Percentiles rank a stretch among this genome's conserved stretches.
phyloP scores from a whole-genome alignment of 2,888 invertebrate species.

The Calameuta pallipes region DNA sequence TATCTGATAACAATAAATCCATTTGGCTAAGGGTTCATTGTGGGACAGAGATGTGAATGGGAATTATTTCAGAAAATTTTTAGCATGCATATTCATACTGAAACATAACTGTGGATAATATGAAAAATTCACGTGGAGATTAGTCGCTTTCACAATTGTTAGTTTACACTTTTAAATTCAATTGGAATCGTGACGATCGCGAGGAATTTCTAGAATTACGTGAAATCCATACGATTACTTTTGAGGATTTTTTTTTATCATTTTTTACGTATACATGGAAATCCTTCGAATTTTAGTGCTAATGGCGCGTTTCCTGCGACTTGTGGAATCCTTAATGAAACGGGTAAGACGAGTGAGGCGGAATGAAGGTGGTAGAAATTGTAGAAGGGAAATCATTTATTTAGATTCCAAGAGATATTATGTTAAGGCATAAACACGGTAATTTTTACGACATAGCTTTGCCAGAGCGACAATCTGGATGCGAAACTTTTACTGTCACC shows the following conservation, averaged over 20 bases:
- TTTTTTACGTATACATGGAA: background rate
- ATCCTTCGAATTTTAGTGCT: background rate
- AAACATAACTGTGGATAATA: background rate
- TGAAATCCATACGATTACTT: background rate
- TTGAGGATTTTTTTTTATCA: background rate
- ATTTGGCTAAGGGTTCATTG: background rate
- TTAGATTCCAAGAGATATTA: background rate
- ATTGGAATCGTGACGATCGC: background rate
- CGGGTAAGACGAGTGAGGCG: background rate
- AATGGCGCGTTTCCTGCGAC: background rate
- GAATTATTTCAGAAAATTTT: background rate
- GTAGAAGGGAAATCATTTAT: background rate
- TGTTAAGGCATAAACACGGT: background rate
- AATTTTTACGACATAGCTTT: background rate
- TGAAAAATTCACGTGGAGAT: background rate
- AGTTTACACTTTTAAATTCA: background rate
- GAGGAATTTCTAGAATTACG: background rate
- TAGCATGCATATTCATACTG: background rate
- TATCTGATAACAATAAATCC: background rate
- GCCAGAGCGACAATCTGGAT: background rate
- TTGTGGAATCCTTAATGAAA: background rate
- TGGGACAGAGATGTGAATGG: background rate
- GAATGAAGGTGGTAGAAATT: background rate
- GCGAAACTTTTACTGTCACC: conserved; percentile 13
- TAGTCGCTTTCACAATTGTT: background rate